Base-by-base conservation (phyloP, 2,797 vertebrate species). In the Acanthiza pusilla region DNA sequence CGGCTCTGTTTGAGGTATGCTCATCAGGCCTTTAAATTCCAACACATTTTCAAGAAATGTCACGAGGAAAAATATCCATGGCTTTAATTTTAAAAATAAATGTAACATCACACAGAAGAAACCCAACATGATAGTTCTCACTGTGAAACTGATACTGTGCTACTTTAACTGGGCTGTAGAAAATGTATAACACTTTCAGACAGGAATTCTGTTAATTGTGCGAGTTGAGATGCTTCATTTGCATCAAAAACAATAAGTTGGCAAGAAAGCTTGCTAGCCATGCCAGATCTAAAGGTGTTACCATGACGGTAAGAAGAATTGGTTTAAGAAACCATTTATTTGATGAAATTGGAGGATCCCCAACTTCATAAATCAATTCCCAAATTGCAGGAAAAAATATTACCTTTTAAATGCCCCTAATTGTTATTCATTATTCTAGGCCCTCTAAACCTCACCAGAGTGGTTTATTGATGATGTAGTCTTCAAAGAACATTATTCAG, bases 371-470 rank as follows among this genome's bases (percentile, higher is more conserved):
- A 96, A 97, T 97, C 96, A 97, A 96, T 96, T 97, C 95, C 95
- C 77, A 98, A 97, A 97, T 85, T 97, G 89, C 80, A 94, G 87
- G 92, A 57, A 95, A 96, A 97, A 97, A 97, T 95, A 97, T 96
- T 96, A 96, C 94, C 93, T 98, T 97, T 97, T 97, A 96, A 97
- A 97, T 95, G 92, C 70, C 51, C 88, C 93, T 97, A 97, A 97
- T 97, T 97, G 96, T 97, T 98, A 97, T 97, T 98, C 97, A 97
- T 98, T 97, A 97, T 96, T 97, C 97, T 92, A 94, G 91, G 91
- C 70, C 86, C 92, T 92, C 90, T 96, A 97, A 96, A 97, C 88
- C 67, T 97, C 91, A 96, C 84, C 83, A 94, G 95, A 94, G 88
- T 73, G 63, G 85, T 96, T 97, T 96, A 97, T 97, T 97, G 97